Evolutionary conservation across 2,888 invertebrate genomes (phyloP).

Genomic region (Cataglyphis rosenhaueri): DNA sequence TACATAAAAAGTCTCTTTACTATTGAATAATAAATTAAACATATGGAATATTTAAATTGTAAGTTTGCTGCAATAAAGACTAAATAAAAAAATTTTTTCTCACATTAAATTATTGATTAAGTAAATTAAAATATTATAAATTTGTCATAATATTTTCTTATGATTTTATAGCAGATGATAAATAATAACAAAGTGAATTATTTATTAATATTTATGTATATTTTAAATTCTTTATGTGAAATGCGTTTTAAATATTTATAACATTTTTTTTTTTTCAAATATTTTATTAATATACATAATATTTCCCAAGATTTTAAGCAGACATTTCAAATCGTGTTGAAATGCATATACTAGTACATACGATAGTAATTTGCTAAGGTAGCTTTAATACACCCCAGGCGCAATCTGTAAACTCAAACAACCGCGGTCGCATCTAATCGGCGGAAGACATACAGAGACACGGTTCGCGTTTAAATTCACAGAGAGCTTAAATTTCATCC

Average conservation of each 20-base stretch:
- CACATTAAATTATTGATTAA: not conserved
- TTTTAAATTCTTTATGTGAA: not conserved
- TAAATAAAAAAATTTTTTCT: constrained; percentile 1
- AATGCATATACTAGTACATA: constrained; percentile 39
- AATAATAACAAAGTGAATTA: not conserved
- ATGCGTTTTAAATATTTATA: not conserved
- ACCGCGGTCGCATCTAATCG: constrained; percentile 70
- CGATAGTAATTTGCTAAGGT: constrained; percentile 73
- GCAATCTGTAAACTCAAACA: constrained; percentile 77
- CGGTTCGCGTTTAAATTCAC: constrained; percentile 70
- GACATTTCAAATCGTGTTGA: constrained; percentile 20
- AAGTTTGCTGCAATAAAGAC: not conserved
- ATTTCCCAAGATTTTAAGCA: not conserved
- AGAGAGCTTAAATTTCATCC: constrained; percentile 72
- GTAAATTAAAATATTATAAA: not conserved
- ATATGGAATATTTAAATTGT: not conserved
- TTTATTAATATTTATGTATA: not conserved
- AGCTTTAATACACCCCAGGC: constrained; percentile 73
- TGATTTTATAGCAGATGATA: not conserved
- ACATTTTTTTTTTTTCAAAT: not conserved
- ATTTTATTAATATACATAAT: not conserved
- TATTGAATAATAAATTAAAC: not conserved
- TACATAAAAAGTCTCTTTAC: not conserved
- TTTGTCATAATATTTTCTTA: not conserved
- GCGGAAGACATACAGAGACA: constrained; percentile 69